A percentile compares a stretch with the other conserved stretches of the same genome.
These are phyloP conservation scores for Actinemys pallida DNA, from an alignment of 2,113 vertebrate species.

Conservation along the genomic window DNA sequence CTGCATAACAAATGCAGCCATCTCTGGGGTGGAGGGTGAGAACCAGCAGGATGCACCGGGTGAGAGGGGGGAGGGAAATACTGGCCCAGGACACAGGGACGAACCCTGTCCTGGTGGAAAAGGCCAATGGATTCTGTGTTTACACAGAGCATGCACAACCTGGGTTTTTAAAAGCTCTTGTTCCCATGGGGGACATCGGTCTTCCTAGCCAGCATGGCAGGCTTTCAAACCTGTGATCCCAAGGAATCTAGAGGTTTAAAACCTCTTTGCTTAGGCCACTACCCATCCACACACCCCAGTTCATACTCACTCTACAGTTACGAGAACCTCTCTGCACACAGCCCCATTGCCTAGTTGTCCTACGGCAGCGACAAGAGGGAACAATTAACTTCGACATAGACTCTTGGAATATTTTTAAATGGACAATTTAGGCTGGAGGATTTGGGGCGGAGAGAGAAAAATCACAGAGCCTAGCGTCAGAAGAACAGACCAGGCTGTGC, in stretches of 20 bases:
- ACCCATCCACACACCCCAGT: background rate
- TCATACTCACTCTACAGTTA: no score
- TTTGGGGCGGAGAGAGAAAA: background rate
- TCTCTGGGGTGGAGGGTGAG: background rate
- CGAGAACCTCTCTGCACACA: background rate
- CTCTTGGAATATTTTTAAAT: background rate
- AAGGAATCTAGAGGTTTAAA: background rate
- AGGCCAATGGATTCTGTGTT: accelerated
- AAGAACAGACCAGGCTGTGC: background rate
- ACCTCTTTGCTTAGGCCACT: background rate
- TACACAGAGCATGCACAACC: accelerated
- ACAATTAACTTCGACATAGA: background rate
- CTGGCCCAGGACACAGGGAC: background rate
- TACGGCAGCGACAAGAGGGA: background rate
- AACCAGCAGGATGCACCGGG: background rate
- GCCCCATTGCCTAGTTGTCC: background rate
- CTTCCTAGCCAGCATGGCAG: background rate
- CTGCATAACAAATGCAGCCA: background rate
- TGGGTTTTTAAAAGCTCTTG: background rate
- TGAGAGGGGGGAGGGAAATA: background rate
- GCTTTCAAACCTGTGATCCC: background rate
- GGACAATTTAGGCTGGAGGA: background rate
- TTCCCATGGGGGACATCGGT: background rate
- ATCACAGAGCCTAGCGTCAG: background rate
- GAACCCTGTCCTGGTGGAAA: background rate